Conservation (phyloP, 2,797 vertebrate species). For the Melopsittacus undulatus region DNA sequence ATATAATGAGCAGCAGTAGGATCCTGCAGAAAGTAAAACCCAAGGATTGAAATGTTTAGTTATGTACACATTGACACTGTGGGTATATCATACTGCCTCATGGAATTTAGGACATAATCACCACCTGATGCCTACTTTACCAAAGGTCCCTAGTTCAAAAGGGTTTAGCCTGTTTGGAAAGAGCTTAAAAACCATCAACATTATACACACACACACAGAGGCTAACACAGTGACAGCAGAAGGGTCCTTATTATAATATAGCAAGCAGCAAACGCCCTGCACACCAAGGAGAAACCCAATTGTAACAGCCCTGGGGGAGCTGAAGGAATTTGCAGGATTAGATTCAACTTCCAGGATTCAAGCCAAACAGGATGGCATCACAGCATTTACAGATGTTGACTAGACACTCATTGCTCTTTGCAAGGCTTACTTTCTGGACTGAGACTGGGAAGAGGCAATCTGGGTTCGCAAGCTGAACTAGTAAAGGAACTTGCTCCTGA, state of each 20-base stretch:
- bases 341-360: background rate
- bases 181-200: background rate
- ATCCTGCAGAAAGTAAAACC: constrained; percentile 79
- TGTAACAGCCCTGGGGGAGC: fast-evolving
- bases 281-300: background rate
- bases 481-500: background rate
- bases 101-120: background rate
- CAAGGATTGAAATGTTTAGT: background rate
- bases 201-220: fast-evolving
- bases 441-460: background rate
- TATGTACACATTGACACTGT: fast-evolving
- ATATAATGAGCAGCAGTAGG: constrained; percentile 83
- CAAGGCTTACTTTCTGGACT: background rate
- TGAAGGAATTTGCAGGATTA: background rate
- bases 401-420: background rate
- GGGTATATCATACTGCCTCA: background rate
- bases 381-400: background rate
- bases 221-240: background rate
- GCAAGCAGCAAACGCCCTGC: background rate
- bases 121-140: background rate
- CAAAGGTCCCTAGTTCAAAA: background rate
- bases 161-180: background rate
- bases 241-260: fast-evolving
- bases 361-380: background rate
- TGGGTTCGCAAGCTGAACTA: background rate